Conservation (phyloP, 1,140 invertebrate species). For the Batillaria attramentaria region DNA sequence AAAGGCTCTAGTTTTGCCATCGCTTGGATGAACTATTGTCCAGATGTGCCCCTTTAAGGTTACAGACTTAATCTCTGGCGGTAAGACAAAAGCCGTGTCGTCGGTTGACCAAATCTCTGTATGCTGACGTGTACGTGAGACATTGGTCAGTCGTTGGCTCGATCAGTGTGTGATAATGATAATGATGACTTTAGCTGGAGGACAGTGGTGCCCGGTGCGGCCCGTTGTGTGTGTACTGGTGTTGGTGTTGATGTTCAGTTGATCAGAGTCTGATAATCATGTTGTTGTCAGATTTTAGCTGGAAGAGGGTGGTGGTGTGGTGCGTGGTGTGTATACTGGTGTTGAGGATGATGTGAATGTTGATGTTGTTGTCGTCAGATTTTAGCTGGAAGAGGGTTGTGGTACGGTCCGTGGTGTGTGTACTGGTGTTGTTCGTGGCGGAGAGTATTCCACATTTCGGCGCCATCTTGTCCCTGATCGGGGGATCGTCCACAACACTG, state of each 20-base stretch:
- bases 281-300: background rate
- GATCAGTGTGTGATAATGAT: background rate
- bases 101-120: too few relatives aligned
- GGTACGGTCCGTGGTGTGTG: constrained; percentile 81
- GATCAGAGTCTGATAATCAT: background rate
- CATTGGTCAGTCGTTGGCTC: too few relatives aligned
- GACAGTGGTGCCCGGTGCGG: constrained; percentile 74
- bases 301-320: constrained; percentile 72
- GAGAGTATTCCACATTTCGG: constrained; percentile 90
- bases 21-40: too few relatives aligned
- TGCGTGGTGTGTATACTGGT: constrained; percentile 80
- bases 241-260: background rate
- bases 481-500: constrained; percentile 86
- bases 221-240: constrained; percentile 80
- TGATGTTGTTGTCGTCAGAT: too few relatives aligned
- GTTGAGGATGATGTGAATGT: too few relatives aligned
- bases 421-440: constrained; percentile 82
- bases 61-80: too few relatives aligned
- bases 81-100: too few relatives aligned
- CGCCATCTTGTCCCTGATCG: constrained; percentile 89
- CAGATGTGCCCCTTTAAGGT: too few relatives aligned
- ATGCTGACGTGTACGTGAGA: too few relatives aligned
- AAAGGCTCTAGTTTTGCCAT: too few relatives aligned
- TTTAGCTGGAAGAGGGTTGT: constrained; percentile 85
- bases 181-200: background rate